phyloP scores from a whole-genome alignment of 1,140 invertebrate genomes.

The Diabrotica undecimpunctata region DNA sequence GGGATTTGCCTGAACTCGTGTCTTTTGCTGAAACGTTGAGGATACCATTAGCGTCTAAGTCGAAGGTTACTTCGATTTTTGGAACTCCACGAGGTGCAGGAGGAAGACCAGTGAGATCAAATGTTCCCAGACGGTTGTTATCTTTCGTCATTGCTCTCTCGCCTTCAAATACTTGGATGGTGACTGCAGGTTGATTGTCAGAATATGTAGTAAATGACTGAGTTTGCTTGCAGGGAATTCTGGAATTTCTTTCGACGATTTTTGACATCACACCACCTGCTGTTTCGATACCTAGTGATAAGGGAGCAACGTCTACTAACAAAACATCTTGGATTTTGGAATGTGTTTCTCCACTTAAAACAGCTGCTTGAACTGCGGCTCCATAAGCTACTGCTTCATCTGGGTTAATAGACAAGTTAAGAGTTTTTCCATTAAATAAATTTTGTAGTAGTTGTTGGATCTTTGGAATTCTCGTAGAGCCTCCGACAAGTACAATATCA shows the following conservation, averaged over 20 bases:
- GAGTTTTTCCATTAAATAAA: conserved; percentile 50
- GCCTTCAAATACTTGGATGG: conserved; percentile 72
- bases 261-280: conserved; percentile 65
- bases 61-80: conserved; percentile 70
- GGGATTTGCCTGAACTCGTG: conserved; percentile 50
- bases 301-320: conserved; percentile 54
- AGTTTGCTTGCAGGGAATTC: conserved; percentile 61
- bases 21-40: conserved; percentile 61
- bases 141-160: conserved; percentile 75
- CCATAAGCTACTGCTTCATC: conserved; percentile 54
- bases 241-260: conserved; percentile 59
- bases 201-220: conserved; percentile 63
- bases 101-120: conserved; percentile 64
- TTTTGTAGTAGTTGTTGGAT: conserved; percentile 52
- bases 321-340: conserved; percentile 52
- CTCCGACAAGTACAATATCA: conserved; percentile 69
- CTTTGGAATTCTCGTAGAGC: conserved; percentile 62
- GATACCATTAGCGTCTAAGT: conserved; percentile 69
- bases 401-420: conserved; percentile 54
- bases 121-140: conserved; percentile 73
- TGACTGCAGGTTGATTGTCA: conserved; percentile 68
- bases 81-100: conserved; percentile 56
- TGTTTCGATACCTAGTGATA: conserved; percentile 58
- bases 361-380: conserved; percentile 51
- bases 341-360: conserved; percentile 47